Conservation (phyloP, 2,888 invertebrate genomes). For the Aleiodes leptofemur region DNA sequence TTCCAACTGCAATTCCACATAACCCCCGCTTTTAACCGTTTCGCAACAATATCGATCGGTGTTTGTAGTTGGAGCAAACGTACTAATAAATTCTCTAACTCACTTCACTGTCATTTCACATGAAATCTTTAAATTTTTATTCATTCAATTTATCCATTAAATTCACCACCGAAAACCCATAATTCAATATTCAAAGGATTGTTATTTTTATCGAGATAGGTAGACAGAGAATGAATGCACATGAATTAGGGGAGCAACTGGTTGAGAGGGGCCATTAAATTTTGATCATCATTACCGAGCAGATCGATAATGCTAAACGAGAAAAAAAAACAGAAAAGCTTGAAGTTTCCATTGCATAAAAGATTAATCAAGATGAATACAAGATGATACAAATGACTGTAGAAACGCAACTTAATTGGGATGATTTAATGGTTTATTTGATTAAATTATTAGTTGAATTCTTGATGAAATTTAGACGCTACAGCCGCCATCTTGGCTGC, state of each 20-base stretch:
- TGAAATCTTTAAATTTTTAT: not conserved
- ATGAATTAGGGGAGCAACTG: constrained; percentile 11
- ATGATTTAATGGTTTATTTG: too few relatives aligned
- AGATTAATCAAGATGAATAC: too few relatives aligned
- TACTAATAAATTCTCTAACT: constrained; percentile 41
- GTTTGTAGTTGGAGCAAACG: constrained; percentile 23
- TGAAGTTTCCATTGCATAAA: too few relatives aligned
- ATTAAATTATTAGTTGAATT: too few relatives aligned
- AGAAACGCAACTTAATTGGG: too few relatives aligned
- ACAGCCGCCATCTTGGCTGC: too few relatives aligned
- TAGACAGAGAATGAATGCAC: not conserved
- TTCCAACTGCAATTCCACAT: constrained; percentile 42
- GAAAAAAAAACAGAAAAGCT: too few relatives aligned
- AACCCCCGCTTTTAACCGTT: constrained; percentile 32
- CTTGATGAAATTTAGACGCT: too few relatives aligned
- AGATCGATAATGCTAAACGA: not conserved
- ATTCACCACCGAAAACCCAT: constrained; percentile 2
- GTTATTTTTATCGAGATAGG: not conserved
- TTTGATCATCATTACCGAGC: constrained; percentile 18
- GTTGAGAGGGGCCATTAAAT: constrained; percentile 15
- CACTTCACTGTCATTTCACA: constrained; percentile 1
- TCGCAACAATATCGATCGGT: constrained; percentile 47
- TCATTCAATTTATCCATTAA: not conserved
- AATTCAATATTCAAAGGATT: not conserved
- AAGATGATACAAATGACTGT: too few relatives aligned